Evolutionary conservation across 1,140 invertebrate genomes (phyloP).

Genomic region (Papilio glaucus): DNA sequence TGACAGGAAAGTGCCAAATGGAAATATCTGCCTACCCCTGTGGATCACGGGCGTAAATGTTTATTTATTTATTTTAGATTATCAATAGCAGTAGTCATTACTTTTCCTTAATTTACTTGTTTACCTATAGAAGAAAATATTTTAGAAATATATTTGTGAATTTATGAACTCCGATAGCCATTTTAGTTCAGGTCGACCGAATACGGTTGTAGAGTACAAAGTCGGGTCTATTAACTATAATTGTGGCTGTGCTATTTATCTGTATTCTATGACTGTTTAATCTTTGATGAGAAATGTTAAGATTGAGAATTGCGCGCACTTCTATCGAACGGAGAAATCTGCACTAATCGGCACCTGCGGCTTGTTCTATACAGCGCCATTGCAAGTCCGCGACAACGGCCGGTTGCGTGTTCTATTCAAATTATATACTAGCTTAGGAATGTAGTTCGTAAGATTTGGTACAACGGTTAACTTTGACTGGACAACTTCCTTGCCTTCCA

Average conservation of each 20-base stretch:
- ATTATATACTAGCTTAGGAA: constrained; percentile 45
- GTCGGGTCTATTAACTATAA: too few relatives aligned
- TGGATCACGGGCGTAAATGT: too few relatives aligned
- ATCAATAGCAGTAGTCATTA: too few relatives aligned
- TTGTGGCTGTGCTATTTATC: background rate
- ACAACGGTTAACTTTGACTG: background rate
- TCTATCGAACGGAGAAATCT: constrained; percentile 58
- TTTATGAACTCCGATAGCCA: too few relatives aligned
- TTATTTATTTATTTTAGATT: too few relatives aligned
- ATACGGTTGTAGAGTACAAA: background rate
- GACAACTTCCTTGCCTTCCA: background rate
- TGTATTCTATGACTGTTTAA: background rate
- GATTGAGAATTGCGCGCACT: constrained; percentile 50
- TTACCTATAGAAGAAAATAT: too few relatives aligned
- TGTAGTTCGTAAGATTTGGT: background rate
- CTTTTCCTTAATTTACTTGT: too few relatives aligned
- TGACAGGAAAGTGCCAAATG: too few relatives aligned
- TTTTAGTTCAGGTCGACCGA: too few relatives aligned
- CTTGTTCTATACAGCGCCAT: constrained; percentile 58
- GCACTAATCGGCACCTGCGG: constrained; percentile 74
- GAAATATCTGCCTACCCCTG: too few relatives aligned
- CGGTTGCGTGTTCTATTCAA: constrained; percentile 73
- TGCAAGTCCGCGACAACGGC: constrained; percentile 57
- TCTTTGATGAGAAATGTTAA: constrained; percentile 19
- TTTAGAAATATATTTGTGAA: too few relatives aligned